Conservation (phyloP, 2,113 vertebrate species). For the Hypomesus transpacificus region DNA sequence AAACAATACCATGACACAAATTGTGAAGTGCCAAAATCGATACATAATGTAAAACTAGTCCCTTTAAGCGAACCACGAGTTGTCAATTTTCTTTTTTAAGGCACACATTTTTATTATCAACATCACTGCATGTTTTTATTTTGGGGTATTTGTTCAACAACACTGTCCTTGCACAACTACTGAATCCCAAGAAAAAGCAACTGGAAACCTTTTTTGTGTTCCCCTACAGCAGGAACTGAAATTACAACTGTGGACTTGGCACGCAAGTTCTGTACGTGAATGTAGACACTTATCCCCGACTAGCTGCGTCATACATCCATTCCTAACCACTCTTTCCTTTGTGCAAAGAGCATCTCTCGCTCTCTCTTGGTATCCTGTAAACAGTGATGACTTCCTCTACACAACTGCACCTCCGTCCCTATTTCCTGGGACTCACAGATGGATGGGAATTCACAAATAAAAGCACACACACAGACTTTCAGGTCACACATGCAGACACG, state of each 20-base stretch:
- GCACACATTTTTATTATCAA: too few relatives aligned
- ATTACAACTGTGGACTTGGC: constrained; percentile 21
- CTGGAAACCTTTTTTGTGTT: not conserved
- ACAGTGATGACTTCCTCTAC: not conserved
- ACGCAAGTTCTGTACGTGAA: constrained; percentile 29
- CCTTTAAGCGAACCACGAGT: too few relatives aligned
- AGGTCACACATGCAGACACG: not conserved
- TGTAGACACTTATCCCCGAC: constrained; percentile 15
- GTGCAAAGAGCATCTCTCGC: not conserved
- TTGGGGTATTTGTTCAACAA: too few relatives aligned
- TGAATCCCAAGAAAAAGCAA: too few relatives aligned
- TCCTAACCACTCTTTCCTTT: not conserved
- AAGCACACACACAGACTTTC: constrained; percentile 4
- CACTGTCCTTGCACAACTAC: too few relatives aligned
- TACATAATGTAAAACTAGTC: too few relatives aligned
- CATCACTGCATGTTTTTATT: too few relatives aligned
- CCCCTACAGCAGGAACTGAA: constrained; percentile 15
- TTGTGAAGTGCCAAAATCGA: too few relatives aligned
- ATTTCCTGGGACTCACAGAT: too few relatives aligned
- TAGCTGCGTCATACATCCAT: constrained; percentile 34
- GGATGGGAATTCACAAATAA: constrained; percentile 1
- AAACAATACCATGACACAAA: too few relatives aligned
- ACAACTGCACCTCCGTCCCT: too few relatives aligned
- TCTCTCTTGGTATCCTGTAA: not conserved
- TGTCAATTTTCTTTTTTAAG: too few relatives aligned